Base-by-base conservation (phyloP, 1,140 invertebrate genomes). In the Subanguina moxae region DNA sequence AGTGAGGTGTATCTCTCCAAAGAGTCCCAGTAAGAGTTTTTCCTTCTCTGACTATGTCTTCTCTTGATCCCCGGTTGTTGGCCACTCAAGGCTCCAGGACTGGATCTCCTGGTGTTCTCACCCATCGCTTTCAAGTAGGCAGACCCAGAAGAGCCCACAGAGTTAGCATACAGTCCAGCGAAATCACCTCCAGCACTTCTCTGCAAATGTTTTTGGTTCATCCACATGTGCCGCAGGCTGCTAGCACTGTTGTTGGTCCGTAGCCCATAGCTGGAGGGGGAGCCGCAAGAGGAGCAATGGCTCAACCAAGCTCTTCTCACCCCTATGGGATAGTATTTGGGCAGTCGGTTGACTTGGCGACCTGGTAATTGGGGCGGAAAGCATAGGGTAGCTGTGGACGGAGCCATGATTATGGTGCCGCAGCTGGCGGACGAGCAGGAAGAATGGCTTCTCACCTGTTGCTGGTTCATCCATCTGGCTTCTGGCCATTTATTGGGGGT, bases 361-460 rank as follows among this genome's bases (percentile, higher is more conserved):
- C 32, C 32, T 5, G 32, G 32, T 38, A 11, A 11, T 38, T n/a
- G n/a, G n/a, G n/a, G n/a, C n/a, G n/a, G 32, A 11, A 5, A 38
- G 32, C 32, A 38, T 11, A 38, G 32, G 11, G 32, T 38, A 38
- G 32, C 32, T 38, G 32, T 38, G 32, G 48, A 52, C 23, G 48
- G 48, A 3, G 48, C 48, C 48, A 52, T 52, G 23, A 52, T 15
- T 19, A 52, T 52, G 48, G 48, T 52, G 48, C 48, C 48, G 48
- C 17, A 52, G 48, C 48, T 52, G n/a, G 48, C 48, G 3, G 48
- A 52, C 3, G 48, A 52, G 23, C 48, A 52, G 23, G 3, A 7
- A 8, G 48, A 52, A 52, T 52, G 48, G 15, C 3, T 5, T 8
- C 48, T 19, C 3, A 19, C 23, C 48, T 52, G 48, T 15, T 25